Percentiles rank a stretch among this genome's conserved stretches.
phyloP scores from a whole-genome alignment of 1,140 invertebrate genomes.

The Paracyclopina nana region DNA sequence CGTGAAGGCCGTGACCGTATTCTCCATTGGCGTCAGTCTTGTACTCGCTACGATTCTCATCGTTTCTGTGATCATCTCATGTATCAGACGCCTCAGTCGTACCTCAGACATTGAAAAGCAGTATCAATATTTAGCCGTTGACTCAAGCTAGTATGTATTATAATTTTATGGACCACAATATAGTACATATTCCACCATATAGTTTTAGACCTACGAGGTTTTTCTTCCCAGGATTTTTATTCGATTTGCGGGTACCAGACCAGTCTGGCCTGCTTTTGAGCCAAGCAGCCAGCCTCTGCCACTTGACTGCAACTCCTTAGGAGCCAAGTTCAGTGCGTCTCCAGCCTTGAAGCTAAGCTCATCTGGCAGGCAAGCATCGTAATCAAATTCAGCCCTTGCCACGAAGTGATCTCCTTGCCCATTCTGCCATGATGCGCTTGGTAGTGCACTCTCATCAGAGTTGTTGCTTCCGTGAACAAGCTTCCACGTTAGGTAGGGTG shows the following conservation, averaged over 20 bases:
- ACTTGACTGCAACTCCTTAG: constrained; percentile 53
- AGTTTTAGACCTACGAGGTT: not conserved
- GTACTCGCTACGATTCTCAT: not conserved
- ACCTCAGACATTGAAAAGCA: too few species aligned
- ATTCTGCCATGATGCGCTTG: not conserved
- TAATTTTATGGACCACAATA: not conserved
- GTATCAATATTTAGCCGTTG: too few species aligned
- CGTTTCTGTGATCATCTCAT: not conserved
- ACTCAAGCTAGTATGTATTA: not conserved
- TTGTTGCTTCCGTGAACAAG: constrained; percentile 42
- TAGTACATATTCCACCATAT: not conserved
- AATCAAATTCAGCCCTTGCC: not conserved
- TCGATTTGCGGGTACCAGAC: not conserved
- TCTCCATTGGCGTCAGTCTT: not conserved
- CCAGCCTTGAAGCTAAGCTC: constrained; percentile 40
- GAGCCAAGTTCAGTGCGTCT: constrained; percentile 56
- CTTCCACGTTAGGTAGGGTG: constrained; percentile 76
- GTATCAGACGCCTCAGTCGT: too few species aligned
- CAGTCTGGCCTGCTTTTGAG: not conserved
- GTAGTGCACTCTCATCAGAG: constrained; percentile 39
- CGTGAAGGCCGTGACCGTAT: not conserved
- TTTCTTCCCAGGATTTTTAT: not conserved
- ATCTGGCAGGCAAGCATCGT: not conserved
- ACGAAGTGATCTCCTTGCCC: not conserved
- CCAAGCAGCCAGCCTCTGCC: not conserved